Conservation (phyloP, 2,888 invertebrate species). For the Thymelicus acteon region DNA sequence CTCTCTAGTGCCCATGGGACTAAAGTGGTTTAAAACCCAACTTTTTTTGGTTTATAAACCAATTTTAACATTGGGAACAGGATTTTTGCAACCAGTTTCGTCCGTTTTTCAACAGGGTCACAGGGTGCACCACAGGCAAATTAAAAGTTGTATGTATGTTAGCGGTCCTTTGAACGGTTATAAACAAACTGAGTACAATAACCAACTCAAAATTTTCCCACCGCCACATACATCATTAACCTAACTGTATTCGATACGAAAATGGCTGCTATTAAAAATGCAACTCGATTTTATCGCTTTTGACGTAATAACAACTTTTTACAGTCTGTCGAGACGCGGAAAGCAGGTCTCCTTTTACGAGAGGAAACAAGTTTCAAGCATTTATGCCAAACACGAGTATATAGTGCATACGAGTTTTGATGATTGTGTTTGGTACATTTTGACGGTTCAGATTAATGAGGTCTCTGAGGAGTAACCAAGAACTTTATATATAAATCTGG, state of each 20-base stretch:
- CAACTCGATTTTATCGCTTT: slow-evolving; percentile 27
- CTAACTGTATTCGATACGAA: slow-evolving; percentile 32
- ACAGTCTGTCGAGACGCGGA: not conserved
- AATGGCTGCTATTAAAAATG: slow-evolving; percentile 32
- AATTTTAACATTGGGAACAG: too few relatives aligned
- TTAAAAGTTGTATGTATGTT: not conserved
- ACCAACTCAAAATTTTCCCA: slow-evolving; percentile 18
- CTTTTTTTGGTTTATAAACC: too few relatives aligned
- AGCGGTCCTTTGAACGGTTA: not conserved
- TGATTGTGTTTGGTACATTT: not conserved
- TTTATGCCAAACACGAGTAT: not conserved
- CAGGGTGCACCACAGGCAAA: too few relatives aligned
- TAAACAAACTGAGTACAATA: slow-evolving; percentile 17
- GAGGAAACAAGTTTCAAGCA: slow-evolving; percentile 4
- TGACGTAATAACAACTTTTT: slow-evolving; percentile 20
- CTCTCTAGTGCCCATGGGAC: too few relatives aligned
- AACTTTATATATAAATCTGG: too few relatives aligned
- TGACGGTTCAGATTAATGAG: too few relatives aligned
- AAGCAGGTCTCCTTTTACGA: not conserved
- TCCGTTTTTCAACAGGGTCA: too few relatives aligned
- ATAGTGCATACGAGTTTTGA: slow-evolving; percentile 1
- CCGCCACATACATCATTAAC: slow-evolving; percentile 18
- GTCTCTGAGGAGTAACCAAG: too few relatives aligned
- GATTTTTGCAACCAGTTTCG: too few relatives aligned
- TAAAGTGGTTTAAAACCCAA: too few relatives aligned